Percentiles rank a stretch among this genome's conserved stretches.
Evolutionary conservation across 2,888 invertebrate species (phyloP).

Genomic region (Clistopyga incitator): DNA sequence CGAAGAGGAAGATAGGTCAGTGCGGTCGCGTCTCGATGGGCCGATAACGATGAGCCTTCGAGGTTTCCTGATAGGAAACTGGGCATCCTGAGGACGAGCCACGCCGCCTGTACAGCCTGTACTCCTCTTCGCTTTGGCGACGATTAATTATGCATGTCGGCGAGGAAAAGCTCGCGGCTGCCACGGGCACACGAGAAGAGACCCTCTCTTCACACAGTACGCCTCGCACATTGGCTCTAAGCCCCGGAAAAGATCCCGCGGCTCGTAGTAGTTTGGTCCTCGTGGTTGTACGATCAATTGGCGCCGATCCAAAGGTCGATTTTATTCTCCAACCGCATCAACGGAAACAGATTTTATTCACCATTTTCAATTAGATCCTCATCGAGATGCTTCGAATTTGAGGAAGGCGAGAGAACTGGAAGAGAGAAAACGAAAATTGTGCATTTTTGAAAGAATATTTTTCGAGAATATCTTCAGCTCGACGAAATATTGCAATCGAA

Average conservation of each 20-base stretch:
- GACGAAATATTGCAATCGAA: not conserved
- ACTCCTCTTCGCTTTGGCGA: constrained; percentile 11
- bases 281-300: constrained; percentile 65
- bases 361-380: not conserved
- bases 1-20: constrained; percentile 42
- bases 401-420: not conserved
- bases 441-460: no score
- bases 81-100: not conserved
- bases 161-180: constrained; percentile 67
- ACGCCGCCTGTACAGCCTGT: no score
- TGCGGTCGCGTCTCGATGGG: constrained; percentile 38
- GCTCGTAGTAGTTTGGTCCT: constrained; percentile 1
- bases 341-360: constrained; percentile 63
- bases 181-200: constrained; percentile 66
- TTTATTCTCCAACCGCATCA: constrained; percentile 70
- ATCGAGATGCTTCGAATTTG: not conserved
- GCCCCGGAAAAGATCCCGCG: constrained; percentile 67
- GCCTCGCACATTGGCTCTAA: constrained; percentile 34
- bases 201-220: not conserved
- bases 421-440: not conserved
- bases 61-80: constrained; percentile 29
- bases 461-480: no score
- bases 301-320: constrained; percentile 75
- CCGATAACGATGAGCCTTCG: constrained; percentile 25
- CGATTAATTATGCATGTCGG: constrained; percentile 74